Evolutionary conservation across 1,140 invertebrate genomes (phyloP).

Genomic region (Neodiprion virginianus): DNA sequence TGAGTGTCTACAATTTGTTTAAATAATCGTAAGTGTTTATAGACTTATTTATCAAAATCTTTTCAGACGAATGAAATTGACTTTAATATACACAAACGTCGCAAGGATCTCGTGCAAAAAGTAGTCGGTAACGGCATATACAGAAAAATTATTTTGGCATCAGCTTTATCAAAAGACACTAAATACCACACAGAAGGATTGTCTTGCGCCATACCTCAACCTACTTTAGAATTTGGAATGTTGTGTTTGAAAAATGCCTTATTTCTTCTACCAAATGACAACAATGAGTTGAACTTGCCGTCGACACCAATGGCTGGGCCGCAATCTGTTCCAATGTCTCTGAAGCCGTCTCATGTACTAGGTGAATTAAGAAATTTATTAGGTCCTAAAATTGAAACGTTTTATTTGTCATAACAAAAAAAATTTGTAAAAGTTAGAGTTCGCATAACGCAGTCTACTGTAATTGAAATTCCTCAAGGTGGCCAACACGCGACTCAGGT

Average conservation of each 20-base stretch:
- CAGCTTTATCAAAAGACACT: slow-evolving; percentile 65
- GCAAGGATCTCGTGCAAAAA: slow-evolving; percentile 70
- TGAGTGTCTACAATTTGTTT: slow-evolving; percentile 48
- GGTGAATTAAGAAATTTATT: slow-evolving; percentile 22
- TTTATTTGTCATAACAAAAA: not conserved
- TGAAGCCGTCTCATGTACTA: slow-evolving; percentile 40
- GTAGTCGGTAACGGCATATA: slow-evolving; percentile 68
- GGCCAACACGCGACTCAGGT: slow-evolving; percentile 37
- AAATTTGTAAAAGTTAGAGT: slow-evolving; percentile 2
- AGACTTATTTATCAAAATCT: slow-evolving; percentile 20
- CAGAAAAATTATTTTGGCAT: slow-evolving; percentile 71
- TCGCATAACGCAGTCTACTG: slow-evolving; percentile 5
- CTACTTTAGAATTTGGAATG: slow-evolving; percentile 89
- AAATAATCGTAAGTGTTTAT: not conserved
- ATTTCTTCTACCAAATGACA: slow-evolving; percentile 62
- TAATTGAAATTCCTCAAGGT: slow-evolving; percentile 28
- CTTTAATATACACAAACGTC: slow-evolving; percentile 68
- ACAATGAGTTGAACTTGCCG: slow-evolving; percentile 40
- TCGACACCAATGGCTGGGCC: slow-evolving; percentile 35
- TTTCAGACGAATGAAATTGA: slow-evolving; percentile 72
- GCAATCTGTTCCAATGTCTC: slow-evolving; percentile 42
- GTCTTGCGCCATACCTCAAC: slow-evolving; percentile 82
- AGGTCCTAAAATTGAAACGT: not conserved
- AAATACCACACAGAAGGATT: slow-evolving; percentile 69
- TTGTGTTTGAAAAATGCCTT: slow-evolving; percentile 88